A percentile compares a stretch with the other conserved stretches of the same genome.
Conservation (phyloP, 2,113 vertebrate genomes). For the Alethe diademata region DNA sequence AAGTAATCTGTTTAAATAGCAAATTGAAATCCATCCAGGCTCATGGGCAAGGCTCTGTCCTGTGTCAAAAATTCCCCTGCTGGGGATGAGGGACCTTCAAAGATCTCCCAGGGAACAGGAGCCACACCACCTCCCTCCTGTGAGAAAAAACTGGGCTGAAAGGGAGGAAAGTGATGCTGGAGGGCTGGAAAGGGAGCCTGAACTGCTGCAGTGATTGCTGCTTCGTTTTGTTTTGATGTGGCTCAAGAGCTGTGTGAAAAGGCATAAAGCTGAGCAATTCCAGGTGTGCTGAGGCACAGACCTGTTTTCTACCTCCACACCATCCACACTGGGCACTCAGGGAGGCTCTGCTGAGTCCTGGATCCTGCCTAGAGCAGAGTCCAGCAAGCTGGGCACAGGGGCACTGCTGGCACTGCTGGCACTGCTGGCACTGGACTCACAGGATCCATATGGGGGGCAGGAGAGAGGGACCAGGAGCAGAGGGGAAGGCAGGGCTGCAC, state of each 20-base stretch:
- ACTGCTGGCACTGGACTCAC: too few relatives aligned
- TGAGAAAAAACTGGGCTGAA: neutral
- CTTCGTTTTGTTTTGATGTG: neutral
- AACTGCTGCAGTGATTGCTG: neutral
- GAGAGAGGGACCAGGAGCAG: neutral
- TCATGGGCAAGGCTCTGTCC: neutral
- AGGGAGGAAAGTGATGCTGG: neutral
- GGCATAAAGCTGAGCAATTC: neutral
- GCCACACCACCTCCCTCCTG: neutral
- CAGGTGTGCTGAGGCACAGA: neutral
- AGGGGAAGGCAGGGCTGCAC: neutral
- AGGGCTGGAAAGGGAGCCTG: neutral
- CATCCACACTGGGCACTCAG: rapidly evolving
- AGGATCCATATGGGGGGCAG: neutral
- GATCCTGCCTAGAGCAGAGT: neutral
- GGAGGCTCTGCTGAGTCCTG: neutral
- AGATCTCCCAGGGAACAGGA: neutral
- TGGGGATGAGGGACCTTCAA: neutral
- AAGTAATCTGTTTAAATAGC: neutral
- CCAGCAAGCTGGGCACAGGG: rapidly evolving
- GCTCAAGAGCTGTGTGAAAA: neutral
- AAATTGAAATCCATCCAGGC: neutral
- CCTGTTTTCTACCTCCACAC: neutral
- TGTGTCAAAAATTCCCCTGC: neutral
- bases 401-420: neutral